phyloP scores from a whole-genome alignment of 2,797 vertebrate genomes.

The Masticophis lateralis region DNA sequence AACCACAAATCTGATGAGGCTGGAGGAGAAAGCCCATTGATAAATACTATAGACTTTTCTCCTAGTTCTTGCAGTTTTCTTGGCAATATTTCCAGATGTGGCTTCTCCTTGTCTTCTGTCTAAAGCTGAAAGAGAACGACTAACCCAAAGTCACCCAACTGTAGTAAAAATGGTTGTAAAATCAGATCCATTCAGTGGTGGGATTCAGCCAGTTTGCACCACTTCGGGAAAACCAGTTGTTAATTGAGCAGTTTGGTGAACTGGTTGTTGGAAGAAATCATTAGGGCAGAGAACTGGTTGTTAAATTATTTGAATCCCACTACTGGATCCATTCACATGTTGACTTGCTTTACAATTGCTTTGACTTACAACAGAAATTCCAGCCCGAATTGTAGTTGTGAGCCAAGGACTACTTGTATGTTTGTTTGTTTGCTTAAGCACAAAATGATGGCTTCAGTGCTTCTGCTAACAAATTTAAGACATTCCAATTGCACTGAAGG shows the following conservation, averaged over 20 bases:
- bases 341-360: not conserved
- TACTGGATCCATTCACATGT: not conserved
- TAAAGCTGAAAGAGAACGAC: not conserved
- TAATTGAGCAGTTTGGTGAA: too few relatives aligned
- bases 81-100: not conserved
- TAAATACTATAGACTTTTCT: not conserved
- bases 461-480: not conserved
- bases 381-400: not conserved
- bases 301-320: too few relatives aligned
- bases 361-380: not conserved
- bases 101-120: not conserved
- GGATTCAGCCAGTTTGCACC: too few relatives aligned
- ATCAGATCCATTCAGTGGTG: not conserved
- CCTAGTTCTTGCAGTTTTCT: not conserved
- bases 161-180: not conserved
- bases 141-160: not conserved
- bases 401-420: not conserved
- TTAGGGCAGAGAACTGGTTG: too few relatives aligned
- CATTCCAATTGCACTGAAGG: not conserved
- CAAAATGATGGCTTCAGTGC: not conserved
- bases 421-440: not conserved
- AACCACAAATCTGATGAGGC: not conserved
- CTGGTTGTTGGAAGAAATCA: too few relatives aligned
- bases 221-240: too few relatives aligned
- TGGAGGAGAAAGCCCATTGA: not conserved